A percentile compares a stretch with the other conserved stretches of the same genome.
Evolutionary conservation across 2,113 vertebrate genomes (phyloP).

Genomic region (Stictonetta naevosa): DNA sequence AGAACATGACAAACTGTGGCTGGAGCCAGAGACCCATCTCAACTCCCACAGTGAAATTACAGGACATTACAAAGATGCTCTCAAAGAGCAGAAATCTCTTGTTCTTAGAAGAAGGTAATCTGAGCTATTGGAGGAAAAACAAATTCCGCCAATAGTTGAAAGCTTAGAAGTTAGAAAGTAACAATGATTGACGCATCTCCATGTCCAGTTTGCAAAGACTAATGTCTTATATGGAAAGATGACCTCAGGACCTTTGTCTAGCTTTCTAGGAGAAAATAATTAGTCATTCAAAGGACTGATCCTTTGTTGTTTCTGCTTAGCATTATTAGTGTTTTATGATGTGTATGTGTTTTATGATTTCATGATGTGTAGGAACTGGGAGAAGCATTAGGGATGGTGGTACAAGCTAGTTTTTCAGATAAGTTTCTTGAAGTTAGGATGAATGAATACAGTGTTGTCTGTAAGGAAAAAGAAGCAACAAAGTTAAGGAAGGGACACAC

Average conservation of each 20-base stretch:
- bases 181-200: background rate
- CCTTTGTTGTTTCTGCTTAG: background rate
- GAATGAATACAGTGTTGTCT: background rate
- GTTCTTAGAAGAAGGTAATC: background rate
- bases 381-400: background rate
- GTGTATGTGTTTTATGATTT: background rate
- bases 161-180: background rate
- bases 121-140: background rate
- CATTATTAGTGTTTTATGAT: background rate
- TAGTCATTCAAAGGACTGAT: background rate
- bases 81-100: background rate
- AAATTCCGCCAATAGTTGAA: background rate
- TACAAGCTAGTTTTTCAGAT: background rate
- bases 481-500: background rate
- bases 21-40: background rate
- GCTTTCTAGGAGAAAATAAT: background rate
- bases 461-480: background rate
- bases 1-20: background rate
- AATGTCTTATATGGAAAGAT: background rate
- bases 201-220: background rate
- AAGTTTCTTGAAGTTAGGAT: background rate
- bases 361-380: background rate
- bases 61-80: background rate
- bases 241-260: background rate
- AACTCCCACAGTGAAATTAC: no score